These are phyloP conservation scores for Myxocyprinus asiaticus DNA, from an alignment of 2,113 vertebrate genomes.

Conservation along the genomic window DNA sequence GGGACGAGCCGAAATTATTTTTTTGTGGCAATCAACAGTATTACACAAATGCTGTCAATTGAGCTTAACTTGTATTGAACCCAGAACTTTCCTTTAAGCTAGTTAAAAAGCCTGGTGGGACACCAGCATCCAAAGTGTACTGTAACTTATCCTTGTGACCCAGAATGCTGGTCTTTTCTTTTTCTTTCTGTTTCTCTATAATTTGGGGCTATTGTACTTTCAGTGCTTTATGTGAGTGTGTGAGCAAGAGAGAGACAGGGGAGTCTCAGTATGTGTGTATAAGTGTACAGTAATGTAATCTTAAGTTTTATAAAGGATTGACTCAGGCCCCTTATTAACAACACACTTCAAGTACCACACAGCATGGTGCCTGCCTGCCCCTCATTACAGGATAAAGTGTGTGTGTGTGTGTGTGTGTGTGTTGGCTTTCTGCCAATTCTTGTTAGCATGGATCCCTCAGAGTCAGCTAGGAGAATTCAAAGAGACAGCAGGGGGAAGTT, in stretches of 20 bases:
- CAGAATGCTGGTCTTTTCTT: no score
- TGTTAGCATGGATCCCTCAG: slow-evolving; percentile 44
- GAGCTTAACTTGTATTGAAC: no score
- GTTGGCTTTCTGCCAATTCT: slow-evolving; percentile 43
- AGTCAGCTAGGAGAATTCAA: slow-evolving; percentile 52
- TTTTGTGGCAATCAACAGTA: no score
- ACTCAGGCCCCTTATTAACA: slow-evolving; percentile 34
- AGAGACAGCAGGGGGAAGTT: slow-evolving; percentile 28
- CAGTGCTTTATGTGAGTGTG: neutral
- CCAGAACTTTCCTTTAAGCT: no score
- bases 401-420: slow-evolving; percentile 24
- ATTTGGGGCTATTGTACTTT: neutral
- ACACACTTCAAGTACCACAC: slow-evolving; percentile 38
- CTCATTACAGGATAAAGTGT: slow-evolving; percentile 51
- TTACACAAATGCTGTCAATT: no score
- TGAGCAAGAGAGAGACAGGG: neutral
- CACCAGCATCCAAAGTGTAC: no score
- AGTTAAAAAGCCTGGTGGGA: no score
- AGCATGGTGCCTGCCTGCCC: slow-evolving; percentile 37
- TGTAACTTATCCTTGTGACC: no score
- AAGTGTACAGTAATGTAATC: neutral
- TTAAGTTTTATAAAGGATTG: slow-evolving; percentile 5
- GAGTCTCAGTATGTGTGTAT: neutral
- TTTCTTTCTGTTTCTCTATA: neutral
- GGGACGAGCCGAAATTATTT: no score